A percentile compares a stretch with the other conserved stretches of the same genome.
phyloP scores from a whole-genome alignment of 2,888 invertebrate species.

The Dasypolia templi region DNA sequence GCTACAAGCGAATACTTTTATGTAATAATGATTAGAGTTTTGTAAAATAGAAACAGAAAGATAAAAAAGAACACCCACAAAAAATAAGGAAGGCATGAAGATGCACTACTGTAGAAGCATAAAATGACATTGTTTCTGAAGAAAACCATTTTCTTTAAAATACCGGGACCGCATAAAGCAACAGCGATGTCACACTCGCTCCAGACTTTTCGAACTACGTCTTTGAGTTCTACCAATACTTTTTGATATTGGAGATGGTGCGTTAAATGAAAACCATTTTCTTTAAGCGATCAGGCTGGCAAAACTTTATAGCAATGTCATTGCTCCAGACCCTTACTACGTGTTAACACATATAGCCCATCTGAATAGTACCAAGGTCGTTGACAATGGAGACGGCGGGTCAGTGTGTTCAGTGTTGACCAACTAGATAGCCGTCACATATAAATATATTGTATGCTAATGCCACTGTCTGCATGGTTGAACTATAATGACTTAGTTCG shows the following conservation, averaged over 20 bases:
- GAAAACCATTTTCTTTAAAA: slow-evolving; percentile 11
- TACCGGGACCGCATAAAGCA: background rate
- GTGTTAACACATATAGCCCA: slow-evolving; percentile 54
- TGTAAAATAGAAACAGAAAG: background rate
- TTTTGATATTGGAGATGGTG: background rate
- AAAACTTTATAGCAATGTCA: slow-evolving; percentile 33
- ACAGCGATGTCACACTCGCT: background rate
- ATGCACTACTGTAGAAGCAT: too few relatives aligned
- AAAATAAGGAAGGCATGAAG: background rate
- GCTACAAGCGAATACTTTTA: background rate
- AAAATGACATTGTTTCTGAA: background rate
- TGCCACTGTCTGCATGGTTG: slow-evolving; percentile 57
- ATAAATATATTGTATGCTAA: slow-evolving; percentile 77
- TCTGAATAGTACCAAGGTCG: slow-evolving; percentile 75
- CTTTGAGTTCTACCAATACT: background rate
- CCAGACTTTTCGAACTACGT: background rate
- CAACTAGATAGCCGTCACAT: slow-evolving; percentile 73
- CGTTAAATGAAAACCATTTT: slow-evolving; percentile 1
- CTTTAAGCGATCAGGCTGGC: slow-evolving; percentile 34
- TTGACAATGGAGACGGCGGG: slow-evolving; percentile 74
- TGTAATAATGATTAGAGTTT: background rate
- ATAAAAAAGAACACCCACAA: background rate
- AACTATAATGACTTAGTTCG: slow-evolving; percentile 60
- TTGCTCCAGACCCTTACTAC: slow-evolving; percentile 48
- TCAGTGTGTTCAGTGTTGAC: slow-evolving; percentile 75